Conservation (phyloP, 2,888 invertebrate genomes). For the Catocala fraxini region DNA sequence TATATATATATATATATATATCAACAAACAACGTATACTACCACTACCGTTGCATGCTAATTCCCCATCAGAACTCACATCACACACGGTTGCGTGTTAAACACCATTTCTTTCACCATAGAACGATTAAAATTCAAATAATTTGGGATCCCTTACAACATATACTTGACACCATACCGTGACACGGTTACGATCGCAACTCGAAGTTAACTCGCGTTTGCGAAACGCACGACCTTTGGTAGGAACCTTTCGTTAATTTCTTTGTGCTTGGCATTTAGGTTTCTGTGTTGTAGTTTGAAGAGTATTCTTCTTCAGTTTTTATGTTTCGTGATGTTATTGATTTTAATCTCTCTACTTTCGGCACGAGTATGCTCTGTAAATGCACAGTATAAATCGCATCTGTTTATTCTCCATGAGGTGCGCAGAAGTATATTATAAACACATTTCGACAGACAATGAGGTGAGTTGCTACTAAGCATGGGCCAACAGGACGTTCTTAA, state of each 20-base stretch:
- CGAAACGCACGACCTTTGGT: conserved; percentile 43
- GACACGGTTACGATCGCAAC: conserved; percentile 21
- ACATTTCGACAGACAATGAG: too few relatives aligned
- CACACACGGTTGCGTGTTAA: conserved; percentile 17
- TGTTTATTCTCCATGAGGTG: too few relatives aligned
- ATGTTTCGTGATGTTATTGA: not conserved
- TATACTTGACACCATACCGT: conserved; percentile 40
- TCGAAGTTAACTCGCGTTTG: conserved; percentile 34
- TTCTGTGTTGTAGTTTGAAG: conserved; percentile 1
- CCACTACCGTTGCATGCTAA: conserved; percentile 13
- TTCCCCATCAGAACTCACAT: conserved; percentile 22
- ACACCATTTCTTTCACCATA: conserved; percentile 39
- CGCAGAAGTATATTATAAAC: too few relatives aligned
- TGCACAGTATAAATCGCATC: too few relatives aligned
- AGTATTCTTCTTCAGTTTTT: not conserved
- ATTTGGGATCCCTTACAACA: conserved; percentile 37
- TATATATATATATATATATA: not conserved
- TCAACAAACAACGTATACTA: conserved; percentile 2
- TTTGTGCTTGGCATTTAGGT: conserved; percentile 23
- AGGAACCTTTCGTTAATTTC: conserved; percentile 14
- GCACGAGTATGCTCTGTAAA: too few relatives aligned
- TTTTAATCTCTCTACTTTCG: too few relatives aligned
- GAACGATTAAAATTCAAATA: conserved; percentile 45
- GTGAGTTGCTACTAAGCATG: too few relatives aligned
- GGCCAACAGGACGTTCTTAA: too few relatives aligned